phyloP scores from a whole-genome alignment of 2,797 vertebrate species.

The Semaprochilodus insignis region DNA sequence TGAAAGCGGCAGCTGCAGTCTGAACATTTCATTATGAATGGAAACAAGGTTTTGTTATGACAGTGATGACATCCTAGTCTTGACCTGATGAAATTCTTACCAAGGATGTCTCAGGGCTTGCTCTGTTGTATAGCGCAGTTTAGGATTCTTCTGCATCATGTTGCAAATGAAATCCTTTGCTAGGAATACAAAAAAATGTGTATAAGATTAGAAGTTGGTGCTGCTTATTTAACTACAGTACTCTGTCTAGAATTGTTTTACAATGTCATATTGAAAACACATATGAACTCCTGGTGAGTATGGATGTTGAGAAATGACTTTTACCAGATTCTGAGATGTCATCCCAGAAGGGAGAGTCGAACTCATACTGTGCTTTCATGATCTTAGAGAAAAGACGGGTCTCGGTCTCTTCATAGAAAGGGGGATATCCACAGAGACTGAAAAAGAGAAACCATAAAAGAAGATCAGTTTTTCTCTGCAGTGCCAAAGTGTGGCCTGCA shows the following conservation, averaged over 20 bases:
- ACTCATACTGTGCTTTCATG: constrained; percentile 95
- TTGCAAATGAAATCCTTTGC: constrained; percentile 96
- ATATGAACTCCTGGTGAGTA: no score
- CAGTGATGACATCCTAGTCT: not conserved
- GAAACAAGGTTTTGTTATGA: not conserved
- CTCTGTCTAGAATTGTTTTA: not conserved
- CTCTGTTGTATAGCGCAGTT: constrained; percentile 86
- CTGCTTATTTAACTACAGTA: not conserved
- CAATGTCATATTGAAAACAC: not conserved
- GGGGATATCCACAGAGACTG: constrained; percentile 96
- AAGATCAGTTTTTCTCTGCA: no score
- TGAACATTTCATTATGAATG: not conserved
- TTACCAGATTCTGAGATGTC: constrained; percentile 96
- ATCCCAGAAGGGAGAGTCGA: constrained; percentile 98
- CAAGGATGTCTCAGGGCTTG: constrained; percentile 93
- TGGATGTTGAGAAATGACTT: not conserved
- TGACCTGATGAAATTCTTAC: constrained; percentile 75
- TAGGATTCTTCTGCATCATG: constrained; percentile 93
- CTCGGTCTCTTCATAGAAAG: constrained; percentile 96
- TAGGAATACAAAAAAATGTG: constrained; percentile 63
- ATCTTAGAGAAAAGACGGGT: constrained; percentile 95
- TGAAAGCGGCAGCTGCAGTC: not conserved
- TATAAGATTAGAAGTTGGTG: not conserved
- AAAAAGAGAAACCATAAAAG: not conserved
- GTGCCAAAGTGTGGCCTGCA: no score